Percentiles rank a stretch among this genome's conserved stretches.
phyloP scores from a whole-genome alignment of 2,888 invertebrate genomes.

The Drosophila helvetica region DNA sequence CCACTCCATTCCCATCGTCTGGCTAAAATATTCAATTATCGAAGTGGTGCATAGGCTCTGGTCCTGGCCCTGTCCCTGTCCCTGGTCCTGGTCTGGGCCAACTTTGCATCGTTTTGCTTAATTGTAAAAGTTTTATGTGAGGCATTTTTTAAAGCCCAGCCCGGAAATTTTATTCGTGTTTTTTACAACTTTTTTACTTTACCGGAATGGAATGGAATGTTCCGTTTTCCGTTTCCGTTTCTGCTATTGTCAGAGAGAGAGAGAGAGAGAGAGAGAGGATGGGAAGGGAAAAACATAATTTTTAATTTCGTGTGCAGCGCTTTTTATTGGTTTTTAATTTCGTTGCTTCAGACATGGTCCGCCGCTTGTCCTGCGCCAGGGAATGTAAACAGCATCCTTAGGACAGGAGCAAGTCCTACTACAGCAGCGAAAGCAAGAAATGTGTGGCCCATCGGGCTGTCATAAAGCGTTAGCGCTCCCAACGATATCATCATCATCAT shows the following conservation, averaged over 20 bases:
- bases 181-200: conserved; percentile 41
- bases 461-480: conserved; percentile 65
- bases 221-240: conserved; percentile 28
- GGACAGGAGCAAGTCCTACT: conserved; percentile 39
- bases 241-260: conserved; percentile 9
- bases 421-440: conserved; percentile 11
- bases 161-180: conserved; percentile 44
- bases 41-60: conserved; percentile 63
- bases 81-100: conserved; percentile 42
- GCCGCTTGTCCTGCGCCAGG: conserved; percentile 39
- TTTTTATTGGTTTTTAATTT: conserved; percentile 81
- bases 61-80: too few relatives aligned
- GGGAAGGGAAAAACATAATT: conserved; percentile 74
- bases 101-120: conserved; percentile 68
- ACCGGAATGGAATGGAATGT: conserved; percentile 49
- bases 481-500: conserved; percentile 63
- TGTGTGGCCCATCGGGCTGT: conserved; percentile 46
- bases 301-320: conserved; percentile 72
- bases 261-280: conserved; percentile 55
- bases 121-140: conserved; percentile 72
- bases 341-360: conserved; percentile 57
- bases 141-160: conserved; percentile 44
- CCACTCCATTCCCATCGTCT: neutral
- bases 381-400: conserved; percentile 74
- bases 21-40: conserved; percentile 73